Evolutionary conservation across 2,797 vertebrate genomes (phyloP).

Genomic region (Sylvilagus floridanus): DNA sequence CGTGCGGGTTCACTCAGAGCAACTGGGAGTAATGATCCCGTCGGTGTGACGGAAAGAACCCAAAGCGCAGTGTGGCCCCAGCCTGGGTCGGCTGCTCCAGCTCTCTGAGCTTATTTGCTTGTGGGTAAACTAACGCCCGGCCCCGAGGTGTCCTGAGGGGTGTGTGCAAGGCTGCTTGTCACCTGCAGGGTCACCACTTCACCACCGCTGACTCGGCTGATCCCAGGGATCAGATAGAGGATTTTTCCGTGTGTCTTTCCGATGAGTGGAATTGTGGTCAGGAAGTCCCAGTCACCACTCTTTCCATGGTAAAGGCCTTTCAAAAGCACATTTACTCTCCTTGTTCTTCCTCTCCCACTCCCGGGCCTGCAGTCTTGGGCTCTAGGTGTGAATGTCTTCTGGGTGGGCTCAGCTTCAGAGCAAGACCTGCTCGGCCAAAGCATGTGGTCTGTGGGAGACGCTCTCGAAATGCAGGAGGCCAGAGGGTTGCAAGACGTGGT

Average conservation of each 20-base stretch:
- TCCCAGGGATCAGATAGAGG: background rate
- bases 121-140: background rate
- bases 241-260: background rate
- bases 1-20: background rate
- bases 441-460: accelerated
- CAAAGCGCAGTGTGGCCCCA: too few relatives aligned
- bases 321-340: background rate
- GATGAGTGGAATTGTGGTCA: background rate
- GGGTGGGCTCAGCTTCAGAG: background rate
- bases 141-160: background rate
- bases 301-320: background rate
- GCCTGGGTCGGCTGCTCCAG: background rate
- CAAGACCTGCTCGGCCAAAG: background rate
- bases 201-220: background rate
- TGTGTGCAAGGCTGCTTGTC: background rate
- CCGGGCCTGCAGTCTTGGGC: background rate
- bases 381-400: background rate
- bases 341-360: background rate
- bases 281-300: background rate
- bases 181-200: background rate
- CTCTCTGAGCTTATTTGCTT: background rate
- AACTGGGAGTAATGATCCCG: accelerated
- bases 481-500: too few relatives aligned
- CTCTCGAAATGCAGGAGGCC: too few relatives aligned
- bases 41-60: background rate